These are phyloP conservation scores for Hippocampus abdominalis DNA, from an alignment of 2,113 vertebrate species.

Conservation along the genomic window DNA sequence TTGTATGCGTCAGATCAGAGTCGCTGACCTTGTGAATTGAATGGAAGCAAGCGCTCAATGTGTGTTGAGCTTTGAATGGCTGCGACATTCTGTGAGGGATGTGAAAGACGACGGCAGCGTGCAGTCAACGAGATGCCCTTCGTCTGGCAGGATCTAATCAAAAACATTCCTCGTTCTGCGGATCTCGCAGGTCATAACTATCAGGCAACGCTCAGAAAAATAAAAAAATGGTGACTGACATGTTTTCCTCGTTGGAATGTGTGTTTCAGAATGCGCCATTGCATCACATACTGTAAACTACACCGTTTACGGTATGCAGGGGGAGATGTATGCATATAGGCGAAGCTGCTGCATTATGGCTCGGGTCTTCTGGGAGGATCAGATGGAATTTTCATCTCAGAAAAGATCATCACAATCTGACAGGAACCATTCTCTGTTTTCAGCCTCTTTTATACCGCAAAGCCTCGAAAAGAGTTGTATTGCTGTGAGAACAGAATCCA, in stretches of 20 bases:
- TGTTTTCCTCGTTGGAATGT: neutral
- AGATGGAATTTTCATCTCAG: slow-evolving; percentile 72
- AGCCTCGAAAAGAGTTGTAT: neutral
- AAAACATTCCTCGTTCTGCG: slow-evolving; percentile 39
- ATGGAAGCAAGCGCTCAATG: slow-evolving; percentile 9
- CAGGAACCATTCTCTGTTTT: slow-evolving; percentile 21
- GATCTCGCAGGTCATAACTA: slow-evolving; percentile 46
- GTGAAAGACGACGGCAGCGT: slow-evolving; percentile 30
- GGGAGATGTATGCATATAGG: slow-evolving; percentile 41
- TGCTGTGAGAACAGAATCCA: neutral
- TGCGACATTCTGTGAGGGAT: slow-evolving; percentile 7
- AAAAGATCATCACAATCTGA: slow-evolving; percentile 61
- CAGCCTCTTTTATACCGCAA: neutral
- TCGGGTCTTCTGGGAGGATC: slow-evolving; percentile 60
- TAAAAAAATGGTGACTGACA: slow-evolving; percentile 35
- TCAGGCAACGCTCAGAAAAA: slow-evolving; percentile 57
- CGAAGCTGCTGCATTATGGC: slow-evolving; percentile 41
- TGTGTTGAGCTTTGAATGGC: slow-evolving; percentile 17
- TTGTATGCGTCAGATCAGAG: neutral
- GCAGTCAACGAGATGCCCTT: slow-evolving; percentile 6
- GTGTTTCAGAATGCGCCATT: neutral
- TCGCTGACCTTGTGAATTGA: slow-evolving; percentile 25
- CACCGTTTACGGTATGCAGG: slow-evolving; percentile 1
- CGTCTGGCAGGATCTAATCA: slow-evolving; percentile 39
- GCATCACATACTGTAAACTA: neutral